Percentiles rank a stretch among this genome's conserved stretches.
Evolutionary conservation across 2,797 vertebrate genomes (phyloP).

Genomic region (Emydoidea blandingii): DNA sequence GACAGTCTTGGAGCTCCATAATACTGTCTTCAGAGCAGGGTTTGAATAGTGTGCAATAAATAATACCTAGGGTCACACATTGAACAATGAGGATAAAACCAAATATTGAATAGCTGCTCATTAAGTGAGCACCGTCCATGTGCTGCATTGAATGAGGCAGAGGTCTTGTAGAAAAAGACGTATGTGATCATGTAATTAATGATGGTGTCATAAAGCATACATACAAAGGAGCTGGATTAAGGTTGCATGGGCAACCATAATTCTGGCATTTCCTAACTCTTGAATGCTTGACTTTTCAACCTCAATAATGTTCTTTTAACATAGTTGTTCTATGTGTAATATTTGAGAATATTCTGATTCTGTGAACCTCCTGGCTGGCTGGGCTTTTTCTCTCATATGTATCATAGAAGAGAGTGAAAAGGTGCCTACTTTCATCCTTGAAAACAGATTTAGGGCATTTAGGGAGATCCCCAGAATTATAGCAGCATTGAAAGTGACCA

Average conservation of each 20-base stretch:
- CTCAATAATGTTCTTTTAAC: not conserved
- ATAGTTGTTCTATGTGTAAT: not conserved
- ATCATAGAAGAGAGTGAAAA: not conserved
- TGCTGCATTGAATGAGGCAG: not conserved
- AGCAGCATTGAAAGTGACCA: not conserved
- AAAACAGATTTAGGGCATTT: not conserved
- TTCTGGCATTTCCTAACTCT: not conserved
- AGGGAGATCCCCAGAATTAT: not conserved
- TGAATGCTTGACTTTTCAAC: not conserved
- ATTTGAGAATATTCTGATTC: not conserved
- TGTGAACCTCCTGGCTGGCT: not conserved
- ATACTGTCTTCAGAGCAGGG: not conserved
- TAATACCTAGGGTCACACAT: not conserved
- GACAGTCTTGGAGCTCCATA: constrained; percentile 7
- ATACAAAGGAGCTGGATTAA: not conserved
- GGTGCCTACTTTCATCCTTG: rapidly evolving
- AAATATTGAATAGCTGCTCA: not conserved
- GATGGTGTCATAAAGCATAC: not conserved
- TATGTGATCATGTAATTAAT: not conserved
- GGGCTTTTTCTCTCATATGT: not conserved
- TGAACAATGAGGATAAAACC: not conserved
- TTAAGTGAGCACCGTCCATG: not conserved
- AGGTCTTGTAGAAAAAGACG: not conserved
- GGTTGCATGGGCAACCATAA: not conserved
- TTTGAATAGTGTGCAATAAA: not conserved